Conservation (phyloP, 2,888 invertebrate species). For the Xanthorhoe spadicearia region DNA sequence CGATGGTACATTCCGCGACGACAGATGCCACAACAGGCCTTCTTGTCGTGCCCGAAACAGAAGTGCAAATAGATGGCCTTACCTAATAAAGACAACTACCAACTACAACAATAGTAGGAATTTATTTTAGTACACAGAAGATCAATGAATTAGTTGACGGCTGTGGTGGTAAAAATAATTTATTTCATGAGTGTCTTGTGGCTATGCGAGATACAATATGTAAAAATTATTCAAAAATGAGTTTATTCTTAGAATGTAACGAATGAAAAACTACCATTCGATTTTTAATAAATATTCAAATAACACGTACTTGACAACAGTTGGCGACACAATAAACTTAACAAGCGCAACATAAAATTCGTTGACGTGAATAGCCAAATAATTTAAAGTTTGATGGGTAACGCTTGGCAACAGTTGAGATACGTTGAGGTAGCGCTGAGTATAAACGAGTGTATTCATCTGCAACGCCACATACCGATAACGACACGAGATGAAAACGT, state of each 20-base stretch:
- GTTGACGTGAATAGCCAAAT: background rate
- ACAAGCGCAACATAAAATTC: conserved; percentile 2
- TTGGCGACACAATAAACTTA: background rate
- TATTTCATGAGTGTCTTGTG: background rate
- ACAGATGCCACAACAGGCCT: conserved; percentile 55
- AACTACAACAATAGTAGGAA: conserved; percentile 4
- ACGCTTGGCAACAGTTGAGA: conserved; percentile 21
- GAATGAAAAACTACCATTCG: too few species aligned
- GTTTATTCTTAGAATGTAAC: too few species aligned
- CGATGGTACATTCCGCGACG: conserved; percentile 54
- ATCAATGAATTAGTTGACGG: background rate
- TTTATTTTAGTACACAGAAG: background rate
- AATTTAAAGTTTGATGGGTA: conserved; percentile 5
- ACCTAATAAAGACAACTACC: conserved; percentile 23
- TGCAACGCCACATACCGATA: background rate
- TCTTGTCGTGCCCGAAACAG: conserved; percentile 47
- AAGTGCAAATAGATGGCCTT: conserved; percentile 49
- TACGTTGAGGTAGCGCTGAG: conserved; percentile 14
- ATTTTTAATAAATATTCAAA: background rate
- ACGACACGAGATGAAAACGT: conserved; percentile 8
- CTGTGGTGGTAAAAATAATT: background rate
- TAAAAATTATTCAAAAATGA: background rate
- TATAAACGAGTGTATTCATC: conserved; percentile 11
- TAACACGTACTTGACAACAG: background rate
- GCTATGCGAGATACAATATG: background rate